These are phyloP conservation scores for Eupithecia dodoneata DNA, from an alignment of 2,888 invertebrate genomes.

Conservation along the genomic window DNA sequence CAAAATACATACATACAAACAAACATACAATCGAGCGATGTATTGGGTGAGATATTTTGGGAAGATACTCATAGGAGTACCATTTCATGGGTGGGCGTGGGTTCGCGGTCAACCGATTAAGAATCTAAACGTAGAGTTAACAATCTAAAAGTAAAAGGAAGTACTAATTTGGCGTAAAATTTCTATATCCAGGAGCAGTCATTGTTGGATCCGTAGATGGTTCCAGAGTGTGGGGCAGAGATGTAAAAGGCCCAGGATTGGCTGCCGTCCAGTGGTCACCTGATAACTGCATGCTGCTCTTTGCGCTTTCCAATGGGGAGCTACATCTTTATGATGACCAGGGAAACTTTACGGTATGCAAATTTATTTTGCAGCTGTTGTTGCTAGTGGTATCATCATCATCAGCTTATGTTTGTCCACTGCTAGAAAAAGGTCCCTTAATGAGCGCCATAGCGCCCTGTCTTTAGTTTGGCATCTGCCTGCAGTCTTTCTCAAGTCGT, in stretches of 20 bases:
- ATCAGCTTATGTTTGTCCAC: too few relatives aligned
- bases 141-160: neutral
- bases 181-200: constrained; percentile 87
- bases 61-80: too few relatives aligned
- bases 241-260: constrained; percentile 93
- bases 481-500: too few relatives aligned
- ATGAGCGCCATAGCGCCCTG: too few relatives aligned
- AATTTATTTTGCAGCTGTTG: neutral
- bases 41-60: too few relatives aligned
- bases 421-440: too few relatives aligned
- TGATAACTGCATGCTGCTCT: constrained; percentile 94
- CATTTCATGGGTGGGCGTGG: too few relatives aligned
- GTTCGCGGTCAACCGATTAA: neutral
- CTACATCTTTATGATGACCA: constrained; percentile 97
- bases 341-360: constrained; percentile 89
- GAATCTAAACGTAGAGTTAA: neutral
- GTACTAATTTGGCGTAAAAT: neutral
- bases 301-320: constrained; percentile 95
- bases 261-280: constrained; percentile 98
- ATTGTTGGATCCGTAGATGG: constrained; percentile 99
- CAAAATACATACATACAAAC: too few relatives aligned
- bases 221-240: constrained; percentile 99
- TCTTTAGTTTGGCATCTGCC: too few relatives aligned
- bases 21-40: too few relatives aligned
- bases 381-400: too few relatives aligned